Evolutionary conservation across 1,140 invertebrate species (phyloP).

Genomic region (Lepidotrigona ventralis): DNA sequence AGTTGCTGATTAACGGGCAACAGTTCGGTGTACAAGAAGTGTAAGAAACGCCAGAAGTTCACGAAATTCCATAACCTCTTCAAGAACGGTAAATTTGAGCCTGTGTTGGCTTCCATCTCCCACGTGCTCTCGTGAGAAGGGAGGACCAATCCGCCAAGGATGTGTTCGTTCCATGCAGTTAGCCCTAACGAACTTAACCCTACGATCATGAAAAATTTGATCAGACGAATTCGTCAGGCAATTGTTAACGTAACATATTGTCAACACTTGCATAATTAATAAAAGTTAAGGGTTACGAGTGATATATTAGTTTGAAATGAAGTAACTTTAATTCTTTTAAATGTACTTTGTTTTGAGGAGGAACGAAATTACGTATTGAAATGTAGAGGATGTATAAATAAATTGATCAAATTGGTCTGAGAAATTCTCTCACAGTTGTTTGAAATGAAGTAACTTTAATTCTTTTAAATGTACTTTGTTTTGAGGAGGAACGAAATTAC

Average conservation of each 20-base stretch:
- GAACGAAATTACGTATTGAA: no score
- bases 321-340: background rate
- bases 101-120: conserved; percentile 39
- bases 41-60: conserved; percentile 4
- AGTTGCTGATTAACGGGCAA: conserved; percentile 71
- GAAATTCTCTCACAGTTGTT: no score
- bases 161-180: background rate
- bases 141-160: conserved; percentile 46
- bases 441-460: no score
- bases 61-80: conserved; percentile 48
- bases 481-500: fast-evolving
- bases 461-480: background rate
- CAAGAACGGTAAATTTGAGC: conserved; percentile 45
- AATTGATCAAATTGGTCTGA: no score
- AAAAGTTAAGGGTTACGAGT: background rate
- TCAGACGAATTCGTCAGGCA: background rate
- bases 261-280: background rate
- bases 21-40: background rate
- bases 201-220: conserved; percentile 2
- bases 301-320: background rate
- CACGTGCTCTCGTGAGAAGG: conserved; percentile 62
- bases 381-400: no score
- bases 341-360: no score
- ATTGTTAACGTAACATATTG: no score
- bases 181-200: conserved; percentile 50